Base-by-base conservation (phyloP, 1,140 invertebrate species). In the Drosophila ambigua region DNA sequence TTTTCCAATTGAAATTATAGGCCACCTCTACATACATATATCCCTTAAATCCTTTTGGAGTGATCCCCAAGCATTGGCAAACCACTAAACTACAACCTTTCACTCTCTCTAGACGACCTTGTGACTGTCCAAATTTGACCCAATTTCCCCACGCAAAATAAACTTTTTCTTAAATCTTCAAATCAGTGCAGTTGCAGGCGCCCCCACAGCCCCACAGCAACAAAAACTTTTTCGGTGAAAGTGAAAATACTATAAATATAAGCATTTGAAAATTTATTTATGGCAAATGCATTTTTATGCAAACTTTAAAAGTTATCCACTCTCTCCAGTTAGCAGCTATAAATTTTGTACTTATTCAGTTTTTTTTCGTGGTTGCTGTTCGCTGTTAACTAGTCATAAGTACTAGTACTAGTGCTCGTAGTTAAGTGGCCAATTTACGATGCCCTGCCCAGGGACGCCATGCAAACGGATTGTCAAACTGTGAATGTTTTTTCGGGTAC, bases 381-480 rank as follows among this genome's bases (percentile, higher is more conserved):
- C 46, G 55, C 24, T 43, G 24, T 64, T 49, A 23, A 39, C 13
- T 46, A 49, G 26, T 13, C 52, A 73, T 64, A 64, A 74, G 52
- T 65, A 58, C 35, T 39, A 39, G 11, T 13, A 31, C 31, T 9
- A 31, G 11, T 13, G 1, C 11, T 35, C 3, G 31, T 35, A 11
- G 35, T 72, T 74, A 74, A 74, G 72, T 74, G 53, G 46, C 11
- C 46, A 74, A 65, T 74, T 74, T 74, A 74, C 35, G 72, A 58
- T 53, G 66, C 44, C 4, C 0, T 35, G 35, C 11, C 45, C 9
- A 35, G 35, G 26, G 44, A 50, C n/a, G 31, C 24, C 20, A 43
- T 23, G 55, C n/a, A 20, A 69, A 67, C 16, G 26, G 9, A 41
- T 35, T 55, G 39, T 59, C 31, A 41, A 41, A 11, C 15, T 41